Percentiles rank a stretch among this genome's conserved stretches.
Evolutionary conservation across 1,140 invertebrate genomes (phyloP).

Genomic region (Leptinotarsa lineolata): DNA sequence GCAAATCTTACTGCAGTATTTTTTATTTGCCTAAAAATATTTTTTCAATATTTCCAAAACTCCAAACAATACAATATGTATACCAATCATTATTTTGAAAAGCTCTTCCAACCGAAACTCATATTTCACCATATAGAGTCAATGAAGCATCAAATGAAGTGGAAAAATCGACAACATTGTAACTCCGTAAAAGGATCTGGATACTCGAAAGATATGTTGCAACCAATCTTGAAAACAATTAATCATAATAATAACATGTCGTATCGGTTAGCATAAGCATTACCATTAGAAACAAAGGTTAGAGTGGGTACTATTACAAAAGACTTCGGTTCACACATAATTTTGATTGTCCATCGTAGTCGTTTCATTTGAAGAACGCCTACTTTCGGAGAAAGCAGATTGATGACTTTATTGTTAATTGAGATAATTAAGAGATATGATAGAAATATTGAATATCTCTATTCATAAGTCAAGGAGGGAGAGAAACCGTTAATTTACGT

Average conservation of each 20-base stretch:
- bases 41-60: too few species aligned
- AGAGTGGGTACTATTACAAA: constrained; percentile 14
- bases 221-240: constrained; percentile 24
- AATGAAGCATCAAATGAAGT: constrained; percentile 18
- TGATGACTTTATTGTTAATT: background rate
- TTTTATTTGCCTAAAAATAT: too few species aligned
- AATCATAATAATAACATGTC: constrained; percentile 26
- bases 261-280: constrained; percentile 15
- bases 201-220: constrained; percentile 2
- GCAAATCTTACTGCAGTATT: too few species aligned
- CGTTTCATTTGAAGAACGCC: constrained; percentile 7
- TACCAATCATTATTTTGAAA: too few species aligned
- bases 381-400: background rate
- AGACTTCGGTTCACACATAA: constrained; percentile 19
- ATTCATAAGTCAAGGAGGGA: too few species aligned
- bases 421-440: too few species aligned
- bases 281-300: constrained; percentile 24
- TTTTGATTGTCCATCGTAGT: background rate
- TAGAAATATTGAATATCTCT: too few species aligned
- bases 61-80: too few species aligned
- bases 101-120: background rate
- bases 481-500: too few species aligned
- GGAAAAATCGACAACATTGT: constrained; percentile 6
- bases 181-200: constrained; percentile 21
- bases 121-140: constrained; percentile 13